Conservation (phyloP, 1,140 invertebrate species). For the Monomorium pharaonis region DNA sequence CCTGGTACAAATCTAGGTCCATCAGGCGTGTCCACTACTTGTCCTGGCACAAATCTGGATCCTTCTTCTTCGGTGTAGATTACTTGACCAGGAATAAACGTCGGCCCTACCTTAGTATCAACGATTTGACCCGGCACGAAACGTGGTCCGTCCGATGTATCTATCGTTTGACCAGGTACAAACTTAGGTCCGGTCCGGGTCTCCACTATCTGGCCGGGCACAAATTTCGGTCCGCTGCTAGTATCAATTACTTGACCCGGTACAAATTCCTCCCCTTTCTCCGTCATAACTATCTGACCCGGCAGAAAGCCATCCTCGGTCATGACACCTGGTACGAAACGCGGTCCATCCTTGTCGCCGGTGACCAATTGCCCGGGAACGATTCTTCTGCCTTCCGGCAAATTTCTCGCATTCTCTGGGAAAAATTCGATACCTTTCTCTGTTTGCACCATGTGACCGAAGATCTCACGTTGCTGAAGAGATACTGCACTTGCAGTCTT, state of each 20-base stretch:
- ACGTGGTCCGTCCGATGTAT: conserved; percentile 88
- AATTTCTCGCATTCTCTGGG: conserved; percentile 85
- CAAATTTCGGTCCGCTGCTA: conserved; percentile 87
- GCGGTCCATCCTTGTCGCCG: conserved; percentile 87
- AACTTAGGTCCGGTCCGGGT: conserved; percentile 89
- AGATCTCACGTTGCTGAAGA: conserved; percentile 86
- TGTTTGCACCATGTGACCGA: conserved; percentile 90
- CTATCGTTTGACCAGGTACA: conserved; percentile 90
- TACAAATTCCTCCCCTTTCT: conserved; percentile 89
- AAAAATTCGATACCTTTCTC: conserved; percentile 89
- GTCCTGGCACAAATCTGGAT: conserved; percentile 90
- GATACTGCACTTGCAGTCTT: conserved; percentile 83
- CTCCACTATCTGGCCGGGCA: conserved; percentile 90
- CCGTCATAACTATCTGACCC: conserved; percentile 89
- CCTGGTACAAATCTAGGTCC: conserved; percentile 91
- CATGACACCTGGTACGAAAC: conserved; percentile 90
- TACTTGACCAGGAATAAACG: conserved; percentile 91
- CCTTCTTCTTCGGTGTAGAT: conserved; percentile 90
- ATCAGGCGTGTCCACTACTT: conserved; percentile 90
- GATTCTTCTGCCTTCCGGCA: conserved; percentile 86
- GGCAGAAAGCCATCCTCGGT: conserved; percentile 89
- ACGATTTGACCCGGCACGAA: conserved; percentile 91
- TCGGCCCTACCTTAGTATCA: conserved; percentile 89
- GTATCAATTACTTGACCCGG: conserved; percentile 87
- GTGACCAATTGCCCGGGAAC: conserved; percentile 89